Evolutionary conservation across 1,140 invertebrate genomes (phyloP), one percentile per base, ranked within the genome.

Genomic region (Apis florea): DNA sequence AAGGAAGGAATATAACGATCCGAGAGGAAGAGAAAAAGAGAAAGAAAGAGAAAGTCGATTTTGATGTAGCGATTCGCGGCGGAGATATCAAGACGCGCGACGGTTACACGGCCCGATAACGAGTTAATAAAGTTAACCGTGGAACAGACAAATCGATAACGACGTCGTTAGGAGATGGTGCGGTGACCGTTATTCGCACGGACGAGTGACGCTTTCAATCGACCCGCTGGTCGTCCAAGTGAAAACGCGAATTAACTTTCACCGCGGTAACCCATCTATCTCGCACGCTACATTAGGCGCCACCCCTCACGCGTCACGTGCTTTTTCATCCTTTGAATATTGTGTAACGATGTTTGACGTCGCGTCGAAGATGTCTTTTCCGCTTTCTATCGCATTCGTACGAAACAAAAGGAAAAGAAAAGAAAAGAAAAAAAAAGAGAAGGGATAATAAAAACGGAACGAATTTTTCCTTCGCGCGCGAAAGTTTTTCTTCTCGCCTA

Each of bases 161-260:
- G 80, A 89, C 78, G 83, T 89, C 88, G 88, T 89, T 89, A 89
- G 80, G 83, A 88, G 74, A 84, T 66, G 68, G 58, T 63, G 82
- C 85, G 83, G 73, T 83, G 88, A 85, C 84, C 85, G 83, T 86
- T 87, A 88, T 88, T 83, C 78, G 76, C 83, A 71, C 77, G 82
- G 74, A 84, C 85, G 85, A 79, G 80, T 68, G 72, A 82, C 73
- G 86, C 83, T 88, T 88, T 88, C 85, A 87, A 88, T 88, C 87
- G 88, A 85, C 68, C 87, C 83, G 85, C 51, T 85, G 87, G 67
- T 79, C 87, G 83, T 59, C 68, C n/a, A 84, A 89, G 88, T 84
- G 85, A 89, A 89, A 89, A 89, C 85, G 85, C 83, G 88, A 89
- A 89, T 89, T 85, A 89, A 90, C 87, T 88, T 88, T 89, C 85